Conservation (phyloP, 2,797 vertebrate species). For the Peromyscus attwateri region DNA sequence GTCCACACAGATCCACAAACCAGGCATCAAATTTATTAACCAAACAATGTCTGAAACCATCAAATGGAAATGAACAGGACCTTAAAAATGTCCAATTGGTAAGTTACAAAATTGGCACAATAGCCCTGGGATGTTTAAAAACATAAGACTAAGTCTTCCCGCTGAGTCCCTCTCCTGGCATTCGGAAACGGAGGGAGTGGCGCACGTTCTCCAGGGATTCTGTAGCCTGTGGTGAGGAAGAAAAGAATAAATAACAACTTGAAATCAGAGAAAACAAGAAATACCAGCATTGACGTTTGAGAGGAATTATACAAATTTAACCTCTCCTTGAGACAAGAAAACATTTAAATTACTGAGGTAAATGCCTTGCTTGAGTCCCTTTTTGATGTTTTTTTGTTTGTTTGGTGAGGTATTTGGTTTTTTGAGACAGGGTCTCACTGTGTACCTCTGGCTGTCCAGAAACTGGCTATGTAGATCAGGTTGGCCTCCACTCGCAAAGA, state of each 20-base stretch:
- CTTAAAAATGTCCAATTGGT: constrained; percentile 77
- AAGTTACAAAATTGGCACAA: background rate
- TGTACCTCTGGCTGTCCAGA: background rate
- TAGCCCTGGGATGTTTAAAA: constrained; percentile 61
- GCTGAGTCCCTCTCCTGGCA: constrained; percentile 91
- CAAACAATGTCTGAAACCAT: constrained; percentile 67
- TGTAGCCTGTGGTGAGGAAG: constrained; percentile 89
- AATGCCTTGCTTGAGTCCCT: background rate
- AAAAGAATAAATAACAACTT: background rate
- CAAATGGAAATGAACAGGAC: constrained; percentile 67
- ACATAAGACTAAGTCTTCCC: constrained; percentile 87
- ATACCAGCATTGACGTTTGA: no score
- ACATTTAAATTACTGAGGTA: background rate
- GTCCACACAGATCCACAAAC: background rate
- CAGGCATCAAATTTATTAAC: constrained; percentile 20
- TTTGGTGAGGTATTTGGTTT: background rate
- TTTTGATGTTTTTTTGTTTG: background rate
- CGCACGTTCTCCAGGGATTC: constrained; percentile 91
- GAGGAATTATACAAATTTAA: background rate
- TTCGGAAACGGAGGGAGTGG: constrained; percentile 89
- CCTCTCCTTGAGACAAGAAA: background rate
- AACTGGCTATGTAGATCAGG: background rate
- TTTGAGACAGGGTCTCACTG: background rate
- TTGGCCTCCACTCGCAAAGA: background rate
- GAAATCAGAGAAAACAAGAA: background rate